phyloP scores from a whole-genome alignment of 1,140 invertebrate genomes.

The Nylanderia fulva region DNA sequence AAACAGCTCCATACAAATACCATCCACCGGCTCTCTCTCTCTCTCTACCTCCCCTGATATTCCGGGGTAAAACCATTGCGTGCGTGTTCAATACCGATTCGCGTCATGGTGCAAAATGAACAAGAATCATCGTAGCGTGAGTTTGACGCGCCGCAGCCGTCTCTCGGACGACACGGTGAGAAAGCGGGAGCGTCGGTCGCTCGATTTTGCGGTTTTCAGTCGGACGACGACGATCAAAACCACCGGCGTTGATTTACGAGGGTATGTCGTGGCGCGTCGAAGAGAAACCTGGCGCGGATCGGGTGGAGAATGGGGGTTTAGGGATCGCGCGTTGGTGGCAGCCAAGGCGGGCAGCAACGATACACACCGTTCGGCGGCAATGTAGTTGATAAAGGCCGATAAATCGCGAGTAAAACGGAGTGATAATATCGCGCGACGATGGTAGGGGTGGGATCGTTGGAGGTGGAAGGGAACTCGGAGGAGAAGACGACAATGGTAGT shows the following conservation, averaged over 20 bases:
- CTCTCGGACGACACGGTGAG: neutral
- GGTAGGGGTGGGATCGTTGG: constrained; percentile 57
- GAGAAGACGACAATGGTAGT: constrained; percentile 58
- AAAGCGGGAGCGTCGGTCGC: neutral
- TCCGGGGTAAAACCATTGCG: neutral
- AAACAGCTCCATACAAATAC: neutral
- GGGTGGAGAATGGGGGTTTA: neutral
- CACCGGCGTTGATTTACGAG: constrained; percentile 71
- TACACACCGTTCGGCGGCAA: constrained; percentile 78
- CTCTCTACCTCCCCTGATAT: neutral
- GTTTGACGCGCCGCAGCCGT: neutral
- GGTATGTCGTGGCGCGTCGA: constrained; percentile 28
- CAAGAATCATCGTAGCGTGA: constrained; percentile 12
- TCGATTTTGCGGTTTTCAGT: constrained; percentile 50
- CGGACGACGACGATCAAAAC: constrained; percentile 61
- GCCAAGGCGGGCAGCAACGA: constrained; percentile 69
- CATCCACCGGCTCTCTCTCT: too few relatives aligned
- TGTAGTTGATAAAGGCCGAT: constrained; percentile 85
- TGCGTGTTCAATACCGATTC: neutral
- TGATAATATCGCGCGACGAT: constrained; percentile 82
- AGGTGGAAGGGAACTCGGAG: constrained; percentile 51
- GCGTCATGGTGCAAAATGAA: neutral
- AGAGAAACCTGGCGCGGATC: constrained; percentile 40
- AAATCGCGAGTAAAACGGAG: constrained; percentile 84
- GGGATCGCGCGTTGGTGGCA: constrained; percentile 51